phyloP scores from a whole-genome alignment of 2,113 vertebrate genomes.

The Chrysochloris asiatica region DNA sequence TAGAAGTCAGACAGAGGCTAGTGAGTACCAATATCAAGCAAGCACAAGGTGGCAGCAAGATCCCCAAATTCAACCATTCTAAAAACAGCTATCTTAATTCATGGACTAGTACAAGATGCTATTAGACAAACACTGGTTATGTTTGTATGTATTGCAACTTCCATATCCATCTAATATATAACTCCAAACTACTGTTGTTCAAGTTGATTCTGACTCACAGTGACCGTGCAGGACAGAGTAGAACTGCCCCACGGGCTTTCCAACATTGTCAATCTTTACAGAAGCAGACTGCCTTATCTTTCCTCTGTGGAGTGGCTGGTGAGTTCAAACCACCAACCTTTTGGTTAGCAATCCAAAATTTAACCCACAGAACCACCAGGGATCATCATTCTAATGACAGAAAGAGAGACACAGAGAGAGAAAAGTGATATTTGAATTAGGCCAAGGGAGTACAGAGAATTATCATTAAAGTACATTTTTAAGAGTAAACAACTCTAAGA shows the following conservation, averaged over 20 bases:
- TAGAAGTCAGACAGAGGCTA: neutral
- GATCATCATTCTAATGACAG: neutral
- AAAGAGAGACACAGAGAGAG: neutral
- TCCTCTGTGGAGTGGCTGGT: too few species aligned
- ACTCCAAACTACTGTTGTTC: too few species aligned
- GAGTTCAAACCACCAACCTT: too few species aligned
- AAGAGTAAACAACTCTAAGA: conserved; percentile 22
- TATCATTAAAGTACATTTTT: neutral
- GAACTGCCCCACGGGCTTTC: too few species aligned
- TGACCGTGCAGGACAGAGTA: too few species aligned
- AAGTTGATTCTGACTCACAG: too few species aligned
- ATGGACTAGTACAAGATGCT: neutral
- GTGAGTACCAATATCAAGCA: neutral
- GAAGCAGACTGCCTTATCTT: too few species aligned
- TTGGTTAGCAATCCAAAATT: too few species aligned
- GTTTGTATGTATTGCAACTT: neutral
- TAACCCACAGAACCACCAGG: too few species aligned
- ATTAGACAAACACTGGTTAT: neutral
- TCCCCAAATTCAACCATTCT: conserved; percentile 16
- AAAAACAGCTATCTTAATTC: neutral
- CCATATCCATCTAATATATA: neutral
- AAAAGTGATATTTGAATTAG: neutral
- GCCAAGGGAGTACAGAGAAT: neutral
- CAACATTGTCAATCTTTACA: too few species aligned
- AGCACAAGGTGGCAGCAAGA: conserved; percentile 72